Evolutionary conservation across 2,797 vertebrate genomes (phyloP), one percentile per base, ranked within the genome.

Genomic region (Acipenser oxyrinchus): DNA sequence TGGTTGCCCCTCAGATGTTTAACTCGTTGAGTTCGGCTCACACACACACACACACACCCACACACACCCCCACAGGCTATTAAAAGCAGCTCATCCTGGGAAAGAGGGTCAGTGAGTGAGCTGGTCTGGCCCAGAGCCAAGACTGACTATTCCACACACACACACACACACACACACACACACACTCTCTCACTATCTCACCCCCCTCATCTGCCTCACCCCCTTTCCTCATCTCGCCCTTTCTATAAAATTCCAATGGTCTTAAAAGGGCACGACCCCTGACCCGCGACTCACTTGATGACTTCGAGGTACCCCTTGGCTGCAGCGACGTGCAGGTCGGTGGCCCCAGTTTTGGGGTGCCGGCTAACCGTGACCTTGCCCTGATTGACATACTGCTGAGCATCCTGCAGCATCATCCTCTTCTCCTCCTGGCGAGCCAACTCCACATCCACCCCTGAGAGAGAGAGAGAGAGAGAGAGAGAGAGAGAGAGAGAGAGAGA

Each of bases 251-350:
- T 18, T 18, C 15, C 15, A 37, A 37, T 37, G 23, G 4, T 18
- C 15, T 18, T 18, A 37, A 37, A 37, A 2, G 2, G 23, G 23
- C 23, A 37, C 3, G 23, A 37, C 23, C 23, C 23, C 0, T 37
- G 23, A n/a, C 52, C 52, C 52, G 4, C 2, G 8, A 66, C 91
- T 90, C 78, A 93, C 92, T 90, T 93, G 58, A 93, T 80, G 78
- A 93, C 92, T 82, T 93, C 89, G 0, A 90, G 87, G 82, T 92
- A 93, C 74, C 90, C 90, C 82, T 93, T 93, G 76, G 92, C 90
- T 6, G 90, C 87, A 0, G 92, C 87, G 1, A 93, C 91, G 6
- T 93, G 92, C 64, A 93, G 78, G 48, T 90, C 87, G 0, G 90
- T 92, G 0, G 91, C 92, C 63, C 89, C 88, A 59, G 91, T 92